These are phyloP conservation scores for Leptopilina drosophilae DNA, from an alignment of 2,888 invertebrate genomes.

Conservation along the genomic window DNA sequence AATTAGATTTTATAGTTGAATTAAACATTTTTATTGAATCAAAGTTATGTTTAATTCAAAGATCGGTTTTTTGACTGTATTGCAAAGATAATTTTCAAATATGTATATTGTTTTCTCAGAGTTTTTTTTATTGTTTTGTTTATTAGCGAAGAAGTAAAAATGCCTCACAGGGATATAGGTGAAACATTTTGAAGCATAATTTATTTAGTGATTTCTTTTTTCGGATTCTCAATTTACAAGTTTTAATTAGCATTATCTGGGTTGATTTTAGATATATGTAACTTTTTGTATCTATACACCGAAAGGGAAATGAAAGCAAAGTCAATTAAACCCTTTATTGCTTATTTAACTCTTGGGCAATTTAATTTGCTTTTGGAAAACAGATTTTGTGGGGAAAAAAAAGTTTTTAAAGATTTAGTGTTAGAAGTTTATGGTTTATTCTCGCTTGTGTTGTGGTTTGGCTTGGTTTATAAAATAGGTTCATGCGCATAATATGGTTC, in stretches of 20 bases:
- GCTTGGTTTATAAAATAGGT: not conserved
- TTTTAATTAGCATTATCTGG: constrained; percentile 10
- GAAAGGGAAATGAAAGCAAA: not conserved
- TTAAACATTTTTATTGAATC: too few species aligned
- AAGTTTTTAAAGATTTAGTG: constrained; percentile 17
- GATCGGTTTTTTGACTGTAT: too few species aligned
- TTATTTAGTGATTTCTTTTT: not conserved
- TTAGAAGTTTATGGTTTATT: not conserved
- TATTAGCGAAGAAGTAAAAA: too few species aligned
- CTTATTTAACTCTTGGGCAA: not conserved
- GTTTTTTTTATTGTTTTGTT: too few species aligned
- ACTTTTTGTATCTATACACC: not conserved
- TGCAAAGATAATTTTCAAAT: too few species aligned
- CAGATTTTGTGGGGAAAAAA: not conserved
- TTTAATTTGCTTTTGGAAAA: not conserved
- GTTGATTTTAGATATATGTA: not conserved
- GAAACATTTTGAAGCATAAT: not conserved
- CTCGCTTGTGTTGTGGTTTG: not conserved
- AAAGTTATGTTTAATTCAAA: too few species aligned
- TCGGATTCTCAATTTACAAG: constrained; percentile 1
- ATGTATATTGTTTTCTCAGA: too few species aligned
- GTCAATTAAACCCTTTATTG: not conserved
- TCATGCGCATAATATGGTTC: constrained; percentile 17
- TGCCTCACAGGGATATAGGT: too few species aligned
- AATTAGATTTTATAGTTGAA: too few species aligned